phyloP scores from a whole-genome alignment of 30 jellyfish, hydroid and myxozoan genomes.

The Hydractinia echinata region DNA sequence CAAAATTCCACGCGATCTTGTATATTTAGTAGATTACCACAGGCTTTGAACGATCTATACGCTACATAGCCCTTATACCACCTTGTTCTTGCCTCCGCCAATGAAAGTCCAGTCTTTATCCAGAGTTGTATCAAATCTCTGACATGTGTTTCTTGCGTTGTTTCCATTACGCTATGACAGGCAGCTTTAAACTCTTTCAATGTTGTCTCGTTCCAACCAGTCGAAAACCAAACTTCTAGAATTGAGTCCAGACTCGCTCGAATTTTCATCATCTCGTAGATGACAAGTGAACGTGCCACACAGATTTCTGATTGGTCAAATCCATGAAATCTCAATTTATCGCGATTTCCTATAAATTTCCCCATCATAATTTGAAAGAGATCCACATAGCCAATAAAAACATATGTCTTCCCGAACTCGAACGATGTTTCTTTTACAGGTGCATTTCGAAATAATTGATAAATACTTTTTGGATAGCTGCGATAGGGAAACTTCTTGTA shows the following conservation, averaged over 20 bases:
- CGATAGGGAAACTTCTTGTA: neutral
- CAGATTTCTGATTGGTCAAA: neutral
- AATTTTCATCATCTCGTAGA: conserved; percentile 13
- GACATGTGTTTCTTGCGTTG: neutral
- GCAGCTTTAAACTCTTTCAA: neutral
- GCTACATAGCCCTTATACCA: neutral
- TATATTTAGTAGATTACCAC: neutral
- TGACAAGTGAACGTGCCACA: neutral
- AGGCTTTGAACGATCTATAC: neutral
- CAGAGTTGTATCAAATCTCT: conserved; percentile 1
- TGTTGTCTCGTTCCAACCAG: conserved; percentile 9
- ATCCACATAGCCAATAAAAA: conserved; percentile 7
- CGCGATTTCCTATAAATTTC: neutral
- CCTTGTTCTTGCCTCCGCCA: neutral
- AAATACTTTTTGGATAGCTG: neutral
- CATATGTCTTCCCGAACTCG: neutral
- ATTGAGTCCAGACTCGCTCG: neutral
- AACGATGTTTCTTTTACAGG: neutral
- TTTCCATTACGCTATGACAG: conserved; percentile 4
- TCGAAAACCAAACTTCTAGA: conserved; percentile 11
- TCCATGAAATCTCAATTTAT: neutral
- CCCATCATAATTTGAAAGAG: neutral
- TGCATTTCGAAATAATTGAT: neutral
- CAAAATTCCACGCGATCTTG: conserved; percentile 11
- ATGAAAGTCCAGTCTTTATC: neutral